These are phyloP conservation scores for Dolomedes plantarius DNA, from an alignment of 2,888 invertebrate species.

Conservation along the genomic window DNA sequence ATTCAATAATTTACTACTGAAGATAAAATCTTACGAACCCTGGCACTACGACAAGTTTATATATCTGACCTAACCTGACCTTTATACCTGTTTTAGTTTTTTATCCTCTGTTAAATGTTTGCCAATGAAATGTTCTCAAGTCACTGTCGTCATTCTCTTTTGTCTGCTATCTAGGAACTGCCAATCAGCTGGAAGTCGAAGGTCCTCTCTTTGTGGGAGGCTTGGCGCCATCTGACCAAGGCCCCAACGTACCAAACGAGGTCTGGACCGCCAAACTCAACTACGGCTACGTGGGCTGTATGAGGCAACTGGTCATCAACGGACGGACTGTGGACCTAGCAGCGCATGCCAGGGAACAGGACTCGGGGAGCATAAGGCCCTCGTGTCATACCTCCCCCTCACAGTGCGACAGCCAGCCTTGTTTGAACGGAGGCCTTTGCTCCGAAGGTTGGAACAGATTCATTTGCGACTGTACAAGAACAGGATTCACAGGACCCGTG, in stretches of 20 bases:
- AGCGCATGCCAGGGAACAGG: constrained; percentile 90
- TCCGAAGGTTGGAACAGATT: constrained; percentile 96
- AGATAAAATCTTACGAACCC: too few relatives aligned
- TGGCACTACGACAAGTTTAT: too few relatives aligned
- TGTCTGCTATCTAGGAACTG: constrained; percentile 86
- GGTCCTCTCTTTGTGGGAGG: constrained; percentile 93
- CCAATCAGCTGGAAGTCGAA: constrained; percentile 90
- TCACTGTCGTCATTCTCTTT: too few relatives aligned
- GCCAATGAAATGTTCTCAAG: too few relatives aligned
- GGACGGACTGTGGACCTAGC: constrained; percentile 92
- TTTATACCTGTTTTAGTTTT: too few relatives aligned
- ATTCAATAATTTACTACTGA: too few relatives aligned
- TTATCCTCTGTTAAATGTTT: too few relatives aligned
- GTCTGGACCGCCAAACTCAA: constrained; percentile 93
- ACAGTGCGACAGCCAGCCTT: constrained; percentile 84
- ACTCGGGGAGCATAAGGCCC: constrained; percentile 92
- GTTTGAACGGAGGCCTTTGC: constrained; percentile 91
- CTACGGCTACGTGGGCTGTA: constrained; percentile 95
- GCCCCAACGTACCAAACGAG: constrained; percentile 87
- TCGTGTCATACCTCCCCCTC: constrained; percentile 84
- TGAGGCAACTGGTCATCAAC: constrained; percentile 91
- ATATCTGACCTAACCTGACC: too few relatives aligned
- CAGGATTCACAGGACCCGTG: constrained; percentile 91
- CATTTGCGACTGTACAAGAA: constrained; percentile 93
- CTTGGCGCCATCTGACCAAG: constrained; percentile 85